These are phyloP conservation scores for Rhinogobio ventralis DNA, from an alignment of 2,797 vertebrate species.

Conservation along the genomic window DNA sequence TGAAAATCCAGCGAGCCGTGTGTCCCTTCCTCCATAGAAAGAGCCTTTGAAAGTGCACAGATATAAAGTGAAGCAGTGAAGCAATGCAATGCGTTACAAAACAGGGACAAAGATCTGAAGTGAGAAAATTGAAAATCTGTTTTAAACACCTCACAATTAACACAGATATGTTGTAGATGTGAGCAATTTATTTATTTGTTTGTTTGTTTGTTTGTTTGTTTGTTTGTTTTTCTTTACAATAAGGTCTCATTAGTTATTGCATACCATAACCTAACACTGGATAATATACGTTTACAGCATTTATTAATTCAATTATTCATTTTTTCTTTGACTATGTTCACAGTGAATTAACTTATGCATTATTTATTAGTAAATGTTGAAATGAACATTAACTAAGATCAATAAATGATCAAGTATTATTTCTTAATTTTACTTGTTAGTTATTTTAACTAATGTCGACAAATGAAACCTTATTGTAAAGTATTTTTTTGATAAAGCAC, in stretches of 20 bases:
- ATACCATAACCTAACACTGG: not conserved
- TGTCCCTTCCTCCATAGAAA: not conserved
- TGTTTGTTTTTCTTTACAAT: not conserved
- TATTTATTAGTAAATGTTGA: not conserved
- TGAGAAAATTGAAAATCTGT: not conserved
- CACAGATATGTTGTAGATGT: not conserved
- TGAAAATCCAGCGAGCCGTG: constrained; percentile 19
- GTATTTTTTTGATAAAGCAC: not conserved
- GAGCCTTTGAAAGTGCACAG: constrained; percentile 3
- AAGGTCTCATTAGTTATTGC: not conserved
- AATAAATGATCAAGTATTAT: not conserved
- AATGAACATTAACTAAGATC: not conserved
- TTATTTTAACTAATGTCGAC: not conserved
- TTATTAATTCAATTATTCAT: not conserved
- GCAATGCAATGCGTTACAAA: not conserved
- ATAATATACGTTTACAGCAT: not conserved
- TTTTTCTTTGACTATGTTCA: not conserved
- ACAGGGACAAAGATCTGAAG: not conserved
- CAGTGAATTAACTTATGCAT: not conserved
- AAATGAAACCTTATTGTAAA: too few species aligned
- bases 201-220: too few species aligned
- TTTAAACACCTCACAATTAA: not conserved
- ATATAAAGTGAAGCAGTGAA: too few species aligned
- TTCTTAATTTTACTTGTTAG: too few species aligned
- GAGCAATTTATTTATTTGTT: not conserved